Percentiles rank a stretch among this genome's conserved stretches.
Evolutionary conservation across 1,140 invertebrate genomes (phyloP).

Genomic region (Saccostrea glomerata): DNA sequence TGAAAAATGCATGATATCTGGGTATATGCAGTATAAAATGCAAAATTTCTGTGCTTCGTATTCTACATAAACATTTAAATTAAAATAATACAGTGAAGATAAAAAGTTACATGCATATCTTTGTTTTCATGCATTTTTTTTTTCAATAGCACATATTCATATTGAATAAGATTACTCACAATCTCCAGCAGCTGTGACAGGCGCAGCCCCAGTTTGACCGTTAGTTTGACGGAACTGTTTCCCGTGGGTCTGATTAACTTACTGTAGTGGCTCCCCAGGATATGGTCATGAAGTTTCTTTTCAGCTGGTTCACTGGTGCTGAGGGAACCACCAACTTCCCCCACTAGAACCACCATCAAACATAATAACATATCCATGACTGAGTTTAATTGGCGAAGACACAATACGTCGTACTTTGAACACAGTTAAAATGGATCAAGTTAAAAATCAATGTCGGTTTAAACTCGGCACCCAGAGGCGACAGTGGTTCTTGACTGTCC

Average conservation of each 20-base stretch:
- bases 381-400: background rate
- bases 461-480: background rate
- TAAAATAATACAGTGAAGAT: too few relatives aligned
- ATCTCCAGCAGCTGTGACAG: conserved; percentile 97
- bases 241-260: conserved; percentile 84
- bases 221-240: conserved; percentile 91
- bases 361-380: background rate
- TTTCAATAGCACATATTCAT: too few relatives aligned
- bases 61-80: too few relatives aligned
- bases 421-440: background rate
- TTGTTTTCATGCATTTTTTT: too few relatives aligned
- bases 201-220: conserved; percentile 92
- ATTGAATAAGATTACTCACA: conserved; percentile 88
- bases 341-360: background rate
- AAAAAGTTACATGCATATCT: background rate
- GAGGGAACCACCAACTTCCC: background rate
- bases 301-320: conserved; percentile 37
- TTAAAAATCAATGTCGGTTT: conserved; percentile 22
- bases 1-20: too few relatives aligned
- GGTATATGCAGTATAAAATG: too few relatives aligned
- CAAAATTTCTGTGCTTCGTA: too few relatives aligned
- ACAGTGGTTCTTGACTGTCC: background rate
- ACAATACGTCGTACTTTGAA: background rate
- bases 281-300: conserved; percentile 44
- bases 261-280: background rate